Percentiles rank a stretch among this genome's conserved stretches.
Conservation (phyloP, 1,140 invertebrate genomes). For the Ceratina australensis region DNA sequence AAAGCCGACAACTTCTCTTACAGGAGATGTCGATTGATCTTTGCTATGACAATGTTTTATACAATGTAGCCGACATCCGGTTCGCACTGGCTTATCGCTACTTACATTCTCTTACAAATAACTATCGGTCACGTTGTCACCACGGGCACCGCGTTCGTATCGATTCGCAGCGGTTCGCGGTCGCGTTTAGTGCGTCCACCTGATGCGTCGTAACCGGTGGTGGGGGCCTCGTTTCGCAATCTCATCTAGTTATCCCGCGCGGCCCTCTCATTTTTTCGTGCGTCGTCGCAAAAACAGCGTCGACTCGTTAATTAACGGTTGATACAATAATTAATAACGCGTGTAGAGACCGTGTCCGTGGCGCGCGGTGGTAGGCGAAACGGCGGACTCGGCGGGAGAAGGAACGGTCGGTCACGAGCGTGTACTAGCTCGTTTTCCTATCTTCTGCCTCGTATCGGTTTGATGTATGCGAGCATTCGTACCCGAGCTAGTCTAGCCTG, state of each 20-base stretch:
- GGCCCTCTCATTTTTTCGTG: background rate
- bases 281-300: background rate
- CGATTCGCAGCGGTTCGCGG: constrained; percentile 11
- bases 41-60: no score
- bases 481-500: constrained; percentile 2
- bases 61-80: no score
- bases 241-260: background rate
- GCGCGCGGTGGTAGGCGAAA: background rate
- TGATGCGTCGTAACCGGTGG: constrained; percentile 4
- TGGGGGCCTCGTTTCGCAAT: background rate
- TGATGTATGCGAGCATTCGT: background rate
- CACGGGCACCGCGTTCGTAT: background rate
- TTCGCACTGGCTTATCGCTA: no score
- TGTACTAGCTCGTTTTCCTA: constrained; percentile 5
- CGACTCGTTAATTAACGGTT: constrained; percentile 63
- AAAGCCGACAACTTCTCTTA: no score
- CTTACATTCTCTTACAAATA: no score
- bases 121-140: no score
- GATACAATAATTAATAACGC: constrained; percentile 68
- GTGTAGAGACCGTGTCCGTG: no score
- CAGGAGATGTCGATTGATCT: no score
- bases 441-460: constrained; percentile 8
- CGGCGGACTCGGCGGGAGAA: no score
- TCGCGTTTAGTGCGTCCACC: constrained; percentile 25
- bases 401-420: background rate